Conservation (phyloP, 2,888 invertebrate genomes). For the Serripes groenlandicus region DNA sequence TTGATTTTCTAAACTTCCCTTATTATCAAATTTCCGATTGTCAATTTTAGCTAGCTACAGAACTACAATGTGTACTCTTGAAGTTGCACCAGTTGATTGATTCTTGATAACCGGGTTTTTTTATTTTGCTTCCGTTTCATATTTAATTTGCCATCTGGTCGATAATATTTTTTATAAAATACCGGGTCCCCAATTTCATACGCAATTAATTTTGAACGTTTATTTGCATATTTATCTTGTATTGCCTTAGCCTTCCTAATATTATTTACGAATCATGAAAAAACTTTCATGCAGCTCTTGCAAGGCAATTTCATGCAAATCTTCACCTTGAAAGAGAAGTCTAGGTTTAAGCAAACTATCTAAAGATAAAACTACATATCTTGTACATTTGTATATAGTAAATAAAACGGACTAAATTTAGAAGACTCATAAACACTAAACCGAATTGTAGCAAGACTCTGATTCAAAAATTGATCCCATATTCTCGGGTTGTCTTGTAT, state of each 20-base stretch:
- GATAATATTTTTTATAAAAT: too few relatives aligned
- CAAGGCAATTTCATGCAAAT: constrained; percentile 36
- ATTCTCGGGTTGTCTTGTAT: not conserved
- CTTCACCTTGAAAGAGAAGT: constrained; percentile 13
- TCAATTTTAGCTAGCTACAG: too few relatives aligned
- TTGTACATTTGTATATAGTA: constrained; percentile 12
- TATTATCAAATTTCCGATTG: too few relatives aligned
- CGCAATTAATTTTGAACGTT: too few relatives aligned
- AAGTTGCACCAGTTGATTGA: too few relatives aligned
- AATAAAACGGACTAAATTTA: constrained; percentile 6
- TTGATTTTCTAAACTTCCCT: too few relatives aligned
- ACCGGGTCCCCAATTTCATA: too few relatives aligned
- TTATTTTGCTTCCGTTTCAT: too few relatives aligned
- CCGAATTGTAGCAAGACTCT: constrained; percentile 16
- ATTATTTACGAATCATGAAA: constrained; percentile 31
- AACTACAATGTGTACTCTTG: too few relatives aligned
- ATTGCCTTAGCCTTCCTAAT: constrained; percentile 30
- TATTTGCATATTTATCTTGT: too few relatives aligned
- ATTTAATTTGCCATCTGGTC: too few relatives aligned
- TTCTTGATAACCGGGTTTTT: too few relatives aligned
- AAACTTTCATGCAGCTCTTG: constrained; percentile 56
- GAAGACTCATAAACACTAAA: constrained; percentile 20
- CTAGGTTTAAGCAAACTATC: constrained; percentile 19
- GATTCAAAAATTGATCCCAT: constrained; percentile 20
- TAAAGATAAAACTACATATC: constrained; percentile 9